Base-by-base conservation (phyloP, 2,113 vertebrate species). In the Zootoca vivipara region DNA sequence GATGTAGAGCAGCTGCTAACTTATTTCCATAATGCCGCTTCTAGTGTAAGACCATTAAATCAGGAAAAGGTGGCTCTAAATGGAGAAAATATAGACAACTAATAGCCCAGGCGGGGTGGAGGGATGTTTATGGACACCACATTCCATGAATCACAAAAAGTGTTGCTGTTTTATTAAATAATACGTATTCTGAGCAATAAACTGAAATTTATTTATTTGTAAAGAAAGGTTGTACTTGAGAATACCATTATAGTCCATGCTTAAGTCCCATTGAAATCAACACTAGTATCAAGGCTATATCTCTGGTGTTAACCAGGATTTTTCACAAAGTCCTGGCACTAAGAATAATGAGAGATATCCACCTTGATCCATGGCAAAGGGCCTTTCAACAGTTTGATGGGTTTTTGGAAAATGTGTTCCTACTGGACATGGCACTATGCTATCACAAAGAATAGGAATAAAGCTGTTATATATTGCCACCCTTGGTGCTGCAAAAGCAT, bases 1-100 rank as follows among this genome's bases (percentile, higher is more conserved):
- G 93, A 91, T 93, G 94, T 96, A 96, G 90, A 95, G 96, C 95
- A 96, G 96, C 95, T 96, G 96, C 95, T 96, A 94, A 95, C 96
- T 96, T 95, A 97, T 97, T 97, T 97, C 95, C 96, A 96, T 97
- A 97, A 97, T 95, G 94, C 93, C 91, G 90, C 91, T 93, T 92
- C 89, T 96, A 93, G 93, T 96, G 92, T 94, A 93, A 96, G 93
- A 94, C 92, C 92, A 96, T 97, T 96, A 97, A 95, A 93, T 94
- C 96, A 93, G 93, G 94, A 95, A 96, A 96, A 93, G 94, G 92
- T 95, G 89, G 95, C 95, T 94, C 92, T 89, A 90, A 96, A 93
- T 77, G 92, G 94, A 90, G 94, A 94, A 95, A 93, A 88, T 88
- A 92, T 91, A 93, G 94, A 96, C 87, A 89, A 94, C 94, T 95